phyloP scores from a whole-genome alignment of 2,113 vertebrate genomes.

The Dolichotis patagonum region DNA sequence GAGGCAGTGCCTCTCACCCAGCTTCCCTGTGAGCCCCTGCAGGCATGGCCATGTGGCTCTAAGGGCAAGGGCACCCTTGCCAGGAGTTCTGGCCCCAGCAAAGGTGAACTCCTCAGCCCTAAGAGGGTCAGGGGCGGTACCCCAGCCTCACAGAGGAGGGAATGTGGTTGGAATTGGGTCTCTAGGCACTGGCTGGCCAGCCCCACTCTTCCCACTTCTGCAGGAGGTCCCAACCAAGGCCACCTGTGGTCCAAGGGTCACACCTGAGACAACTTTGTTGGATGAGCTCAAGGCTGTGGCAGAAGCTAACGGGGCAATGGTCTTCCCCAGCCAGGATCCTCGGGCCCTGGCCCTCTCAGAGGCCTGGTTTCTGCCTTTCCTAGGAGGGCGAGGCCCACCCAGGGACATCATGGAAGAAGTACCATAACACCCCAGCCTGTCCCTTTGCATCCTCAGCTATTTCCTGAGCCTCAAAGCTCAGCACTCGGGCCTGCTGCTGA shows the following conservation, averaged over 20 bases:
- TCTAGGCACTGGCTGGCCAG: neutral
- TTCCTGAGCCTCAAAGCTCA: neutral
- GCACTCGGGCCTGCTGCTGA: neutral
- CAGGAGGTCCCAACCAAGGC: neutral
- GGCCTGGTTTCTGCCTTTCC: neutral
- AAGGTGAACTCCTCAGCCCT: neutral
- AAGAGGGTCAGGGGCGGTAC: neutral
- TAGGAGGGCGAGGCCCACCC: accelerated
- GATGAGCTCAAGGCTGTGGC: neutral
- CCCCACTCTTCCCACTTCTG: neutral
- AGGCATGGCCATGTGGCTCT: accelerated
- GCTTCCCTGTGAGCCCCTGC: neutral
- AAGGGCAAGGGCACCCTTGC: accelerated
- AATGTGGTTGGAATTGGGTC: no score
- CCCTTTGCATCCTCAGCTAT: neutral
- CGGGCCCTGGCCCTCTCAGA: neutral
- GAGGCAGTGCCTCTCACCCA: neutral
- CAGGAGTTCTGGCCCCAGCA: accelerated
- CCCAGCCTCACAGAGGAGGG: neutral
- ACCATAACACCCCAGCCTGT: neutral
- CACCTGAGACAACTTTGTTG: neutral
- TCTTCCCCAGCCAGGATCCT: neutral
- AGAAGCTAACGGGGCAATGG: neutral
- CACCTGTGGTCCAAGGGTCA: neutral
- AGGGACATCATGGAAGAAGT: neutral